Evolutionary conservation across 2,797 vertebrate species (phyloP).

Genomic region (Epinephelus awoara): DNA sequence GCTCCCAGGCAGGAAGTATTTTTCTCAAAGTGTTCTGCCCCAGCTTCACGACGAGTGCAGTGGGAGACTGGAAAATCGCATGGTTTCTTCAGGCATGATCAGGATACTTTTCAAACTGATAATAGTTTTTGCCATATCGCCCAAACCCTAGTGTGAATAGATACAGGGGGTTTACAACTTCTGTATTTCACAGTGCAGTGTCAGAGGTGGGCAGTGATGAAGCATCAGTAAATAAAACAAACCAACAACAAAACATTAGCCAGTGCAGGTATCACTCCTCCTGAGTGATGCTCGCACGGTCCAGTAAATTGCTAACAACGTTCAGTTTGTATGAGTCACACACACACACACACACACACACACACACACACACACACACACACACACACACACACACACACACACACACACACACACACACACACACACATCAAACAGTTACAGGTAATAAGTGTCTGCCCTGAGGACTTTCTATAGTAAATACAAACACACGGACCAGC

Average conservation of each 20-base stretch:
- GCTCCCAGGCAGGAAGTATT: no score
- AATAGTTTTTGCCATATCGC: no score
- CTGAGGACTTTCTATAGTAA: slow-evolving; percentile 14
- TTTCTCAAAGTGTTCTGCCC: no score
- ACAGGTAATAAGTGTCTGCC: slow-evolving; percentile 15
- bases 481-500: slow-evolving; percentile 27
- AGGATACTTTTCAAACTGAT: no score
- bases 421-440: slow-evolving; percentile 4
- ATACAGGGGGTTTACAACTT: not conserved
- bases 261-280: not conserved
- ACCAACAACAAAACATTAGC: not conserved
- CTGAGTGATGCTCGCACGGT: not conserved
- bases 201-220: not conserved
- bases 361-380: not conserved
- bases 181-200: not conserved
- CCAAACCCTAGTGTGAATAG: no score
- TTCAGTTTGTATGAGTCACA: slow-evolving; percentile 1
- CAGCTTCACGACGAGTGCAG: no score
- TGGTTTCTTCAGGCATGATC: no score
- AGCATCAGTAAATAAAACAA: not conserved
- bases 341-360: not conserved
- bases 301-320: slow-evolving; percentile 9
- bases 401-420: not conserved
- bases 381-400: not conserved
- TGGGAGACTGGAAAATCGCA: no score